A percentile compares a stretch with the other conserved stretches of the same genome.
These are phyloP conservation scores for Crypturellus undulatus DNA, from an alignment of 2,113 vertebrate genomes.

Conservation along the genomic window DNA sequence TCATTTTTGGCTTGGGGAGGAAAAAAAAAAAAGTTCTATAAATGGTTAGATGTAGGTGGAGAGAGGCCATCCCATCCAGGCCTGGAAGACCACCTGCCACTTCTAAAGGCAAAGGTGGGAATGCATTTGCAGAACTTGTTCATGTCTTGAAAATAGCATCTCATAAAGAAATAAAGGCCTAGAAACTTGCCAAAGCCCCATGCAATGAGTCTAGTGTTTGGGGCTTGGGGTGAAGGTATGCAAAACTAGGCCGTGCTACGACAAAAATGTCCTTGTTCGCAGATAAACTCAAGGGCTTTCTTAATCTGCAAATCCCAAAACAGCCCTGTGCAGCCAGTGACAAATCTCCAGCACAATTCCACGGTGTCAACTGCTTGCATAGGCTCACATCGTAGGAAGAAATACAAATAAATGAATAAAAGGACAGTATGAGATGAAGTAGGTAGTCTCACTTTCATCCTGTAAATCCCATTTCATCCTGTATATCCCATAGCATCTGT, in stretches of 20 bases:
- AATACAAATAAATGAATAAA: not conserved
- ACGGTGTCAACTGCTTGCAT: not conserved
- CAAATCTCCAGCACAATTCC: not conserved
- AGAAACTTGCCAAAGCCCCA: not conserved
- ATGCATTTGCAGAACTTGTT: not conserved
- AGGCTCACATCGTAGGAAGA: not conserved
- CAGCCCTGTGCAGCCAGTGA: not conserved
- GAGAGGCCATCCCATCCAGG: not conserved
- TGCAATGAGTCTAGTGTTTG: not conserved
- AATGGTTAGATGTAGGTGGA: not conserved
- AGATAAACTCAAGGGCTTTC: not conserved
- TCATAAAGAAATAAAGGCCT: not conserved
- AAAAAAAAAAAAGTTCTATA: not conserved
- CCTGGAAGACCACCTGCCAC: not conserved
- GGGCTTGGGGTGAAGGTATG: not conserved
- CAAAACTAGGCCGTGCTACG: not conserved
- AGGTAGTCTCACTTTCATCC: not conserved
- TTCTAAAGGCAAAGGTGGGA: not conserved
- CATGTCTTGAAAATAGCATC: not conserved
- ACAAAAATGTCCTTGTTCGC: not conserved
- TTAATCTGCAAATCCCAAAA: not conserved
- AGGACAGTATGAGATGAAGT: not conserved
- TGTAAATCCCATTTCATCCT: not conserved
- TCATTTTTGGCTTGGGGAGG: not conserved
- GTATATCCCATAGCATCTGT: not conserved